Conservation (phyloP, 1,140 invertebrate species). For the Onthophagus taurus region DNA sequence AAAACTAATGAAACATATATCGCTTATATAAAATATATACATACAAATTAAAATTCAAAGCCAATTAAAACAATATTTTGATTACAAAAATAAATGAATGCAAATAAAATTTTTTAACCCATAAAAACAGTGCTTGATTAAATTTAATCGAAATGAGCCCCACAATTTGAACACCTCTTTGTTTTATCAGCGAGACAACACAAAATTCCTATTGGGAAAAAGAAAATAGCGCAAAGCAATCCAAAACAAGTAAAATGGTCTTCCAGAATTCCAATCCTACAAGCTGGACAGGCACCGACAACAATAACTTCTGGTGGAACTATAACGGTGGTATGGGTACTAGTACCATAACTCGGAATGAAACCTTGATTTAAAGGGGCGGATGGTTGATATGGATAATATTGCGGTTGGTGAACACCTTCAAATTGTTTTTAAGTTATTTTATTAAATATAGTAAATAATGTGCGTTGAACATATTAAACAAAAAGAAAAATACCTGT, state of each 20-base stretch:
- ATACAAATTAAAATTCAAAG: neutral
- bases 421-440: neutral
- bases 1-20: no score
- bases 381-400: constrained; percentile 9
- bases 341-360: constrained; percentile 30
- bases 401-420: constrained; percentile 18
- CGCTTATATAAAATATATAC: no score
- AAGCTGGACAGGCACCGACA: constrained; percentile 73
- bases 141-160: constrained; percentile 61
- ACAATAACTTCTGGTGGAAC: constrained; percentile 54
- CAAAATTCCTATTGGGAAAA: constrained; percentile 75
- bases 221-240: constrained; percentile 72
- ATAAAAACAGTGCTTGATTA: constrained; percentile 3
- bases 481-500: constrained; percentile 5
- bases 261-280: constrained; percentile 72
- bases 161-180: constrained; percentile 73
- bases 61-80: neutral
- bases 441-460: neutral
- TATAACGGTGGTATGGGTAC: constrained; percentile 28
- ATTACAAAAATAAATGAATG: no score
- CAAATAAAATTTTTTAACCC: no score
- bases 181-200: constrained; percentile 72
- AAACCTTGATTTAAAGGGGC: constrained; percentile 7
- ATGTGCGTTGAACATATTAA: neutral
- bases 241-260: constrained; percentile 77